phyloP scores from a whole-genome alignment of 2,888 invertebrate genomes.

The Galerucella nymphaeae region DNA sequence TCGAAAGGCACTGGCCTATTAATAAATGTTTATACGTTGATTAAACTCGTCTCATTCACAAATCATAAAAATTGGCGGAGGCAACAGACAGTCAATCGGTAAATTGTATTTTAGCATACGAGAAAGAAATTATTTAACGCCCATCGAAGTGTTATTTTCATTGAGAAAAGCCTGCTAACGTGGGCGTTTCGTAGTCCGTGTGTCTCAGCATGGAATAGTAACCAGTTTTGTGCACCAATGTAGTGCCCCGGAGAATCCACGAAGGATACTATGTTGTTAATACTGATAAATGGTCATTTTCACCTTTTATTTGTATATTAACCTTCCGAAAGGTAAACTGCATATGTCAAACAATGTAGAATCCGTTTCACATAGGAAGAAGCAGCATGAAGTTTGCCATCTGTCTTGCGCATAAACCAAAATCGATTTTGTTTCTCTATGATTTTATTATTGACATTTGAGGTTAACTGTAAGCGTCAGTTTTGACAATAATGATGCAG shows the following conservation, averaged over 20 bases:
- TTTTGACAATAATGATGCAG: no score
- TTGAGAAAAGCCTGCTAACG: constrained; percentile 32
- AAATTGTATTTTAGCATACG: constrained; percentile 30
- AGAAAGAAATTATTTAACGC: constrained; percentile 32
- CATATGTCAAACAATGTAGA: no score
- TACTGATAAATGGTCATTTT: neutral
- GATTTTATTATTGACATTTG: no score
- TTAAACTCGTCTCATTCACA: constrained; percentile 21
- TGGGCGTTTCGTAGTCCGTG: constrained; percentile 27
- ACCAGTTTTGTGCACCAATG: constrained; percentile 7
- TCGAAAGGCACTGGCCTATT: constrained; percentile 10
- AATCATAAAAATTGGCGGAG: constrained; percentile 29
- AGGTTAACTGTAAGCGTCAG: no score
- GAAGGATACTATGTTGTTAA: neutral
- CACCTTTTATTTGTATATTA: no score
- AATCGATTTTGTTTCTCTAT: no score
- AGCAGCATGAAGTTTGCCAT: no score
- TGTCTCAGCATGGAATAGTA: constrained; percentile 15
- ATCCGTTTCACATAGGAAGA: no score
- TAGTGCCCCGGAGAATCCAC: neutral
- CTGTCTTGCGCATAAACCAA: no score
- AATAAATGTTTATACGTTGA: constrained; percentile 1
- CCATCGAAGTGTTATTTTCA: constrained; percentile 34
- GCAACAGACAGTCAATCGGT: constrained; percentile 29
- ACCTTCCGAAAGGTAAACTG: no score